A percentile compares a stretch with the other conserved stretches of the same genome.
Evolutionary conservation across 2,888 invertebrate species (phyloP).

Genomic region (Polydrusus cervinus): DNA sequence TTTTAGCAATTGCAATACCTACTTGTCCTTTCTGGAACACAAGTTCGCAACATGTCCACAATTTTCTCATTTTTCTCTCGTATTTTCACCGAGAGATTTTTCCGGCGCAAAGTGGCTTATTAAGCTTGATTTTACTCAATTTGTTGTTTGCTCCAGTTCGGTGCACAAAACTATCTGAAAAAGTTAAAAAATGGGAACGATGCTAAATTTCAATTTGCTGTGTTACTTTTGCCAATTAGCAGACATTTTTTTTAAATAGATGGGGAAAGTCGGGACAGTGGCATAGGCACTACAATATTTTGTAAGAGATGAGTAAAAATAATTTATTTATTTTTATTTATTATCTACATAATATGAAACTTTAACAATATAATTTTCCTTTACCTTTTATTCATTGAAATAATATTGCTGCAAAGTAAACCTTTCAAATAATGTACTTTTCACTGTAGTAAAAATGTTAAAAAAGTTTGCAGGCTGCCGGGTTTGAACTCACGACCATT

Average conservation of each 20-base stretch:
- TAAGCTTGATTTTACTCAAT: conserved; percentile 20
- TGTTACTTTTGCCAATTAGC: conserved; percentile 17
- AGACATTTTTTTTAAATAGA: background rate
- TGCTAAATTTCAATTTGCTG: conserved; percentile 15
- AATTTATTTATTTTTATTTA: too few species aligned
- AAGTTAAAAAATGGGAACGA: conserved; percentile 12
- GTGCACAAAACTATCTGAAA: conserved; percentile 19
- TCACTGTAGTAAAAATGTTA: too few species aligned
- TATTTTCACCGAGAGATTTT: conserved; percentile 14
- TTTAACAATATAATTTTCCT: too few species aligned
- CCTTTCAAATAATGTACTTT: too few species aligned
- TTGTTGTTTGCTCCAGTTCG: conserved; percentile 23
- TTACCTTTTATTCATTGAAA: too few species aligned
- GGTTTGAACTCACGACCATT: too few species aligned
- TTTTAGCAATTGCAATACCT: conserved; percentile 3
- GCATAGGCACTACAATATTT: background rate
- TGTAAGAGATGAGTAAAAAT: too few species aligned
- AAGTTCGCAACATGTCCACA: conserved; percentile 4
- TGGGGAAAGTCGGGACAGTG: background rate
- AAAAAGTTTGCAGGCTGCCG: too few species aligned
- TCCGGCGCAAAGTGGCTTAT: conserved; percentile 24
- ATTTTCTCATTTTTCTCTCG: conserved; percentile 12
- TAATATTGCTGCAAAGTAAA: too few species aligned
- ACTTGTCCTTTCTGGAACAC: conserved; percentile 8
- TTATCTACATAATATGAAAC: too few species aligned